These are phyloP conservation scores for Dermochelys coriacea DNA, from an alignment of 2,797 vertebrate genomes.

Conservation along the genomic window DNA sequence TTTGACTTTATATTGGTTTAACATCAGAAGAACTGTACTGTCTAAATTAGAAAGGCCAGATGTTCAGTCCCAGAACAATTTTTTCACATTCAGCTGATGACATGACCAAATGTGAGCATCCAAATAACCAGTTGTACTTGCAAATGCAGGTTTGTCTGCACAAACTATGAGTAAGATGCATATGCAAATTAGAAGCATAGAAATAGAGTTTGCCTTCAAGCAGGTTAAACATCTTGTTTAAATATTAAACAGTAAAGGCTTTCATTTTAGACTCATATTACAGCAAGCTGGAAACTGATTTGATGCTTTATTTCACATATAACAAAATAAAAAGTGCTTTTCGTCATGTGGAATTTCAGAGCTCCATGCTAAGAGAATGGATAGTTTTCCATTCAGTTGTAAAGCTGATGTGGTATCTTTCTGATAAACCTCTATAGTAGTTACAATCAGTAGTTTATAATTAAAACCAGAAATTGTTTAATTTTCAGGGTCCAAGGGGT, in stretches of 20 bases:
- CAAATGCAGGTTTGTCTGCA: not conserved
- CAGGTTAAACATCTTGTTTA: not conserved
- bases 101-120: not conserved
- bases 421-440: not conserved
- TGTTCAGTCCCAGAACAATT: not conserved
- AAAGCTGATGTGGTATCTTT: not conserved
- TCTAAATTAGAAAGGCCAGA: not conserved
- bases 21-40: not conserved
- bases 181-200: not conserved
- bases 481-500: constrained; percentile 90
- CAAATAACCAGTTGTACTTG: not conserved
- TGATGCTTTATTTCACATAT: not conserved
- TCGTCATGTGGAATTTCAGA: not conserved
- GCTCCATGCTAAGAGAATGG: not conserved
- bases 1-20: not conserved
- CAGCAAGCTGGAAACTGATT: not conserved
- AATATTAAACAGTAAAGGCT: not conserved
- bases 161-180: not conserved
- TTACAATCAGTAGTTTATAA: not conserved
- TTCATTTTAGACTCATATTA: not conserved
- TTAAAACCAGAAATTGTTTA: constrained; percentile 51
- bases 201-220: not conserved
- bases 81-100: not conserved
- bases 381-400: not conserved
- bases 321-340: not conserved